Evolutionary conservation across 2,113 vertebrate species (phyloP), one percentile per base, ranked within the genome.

Genomic region (Himantopus leucocephalus): DNA sequence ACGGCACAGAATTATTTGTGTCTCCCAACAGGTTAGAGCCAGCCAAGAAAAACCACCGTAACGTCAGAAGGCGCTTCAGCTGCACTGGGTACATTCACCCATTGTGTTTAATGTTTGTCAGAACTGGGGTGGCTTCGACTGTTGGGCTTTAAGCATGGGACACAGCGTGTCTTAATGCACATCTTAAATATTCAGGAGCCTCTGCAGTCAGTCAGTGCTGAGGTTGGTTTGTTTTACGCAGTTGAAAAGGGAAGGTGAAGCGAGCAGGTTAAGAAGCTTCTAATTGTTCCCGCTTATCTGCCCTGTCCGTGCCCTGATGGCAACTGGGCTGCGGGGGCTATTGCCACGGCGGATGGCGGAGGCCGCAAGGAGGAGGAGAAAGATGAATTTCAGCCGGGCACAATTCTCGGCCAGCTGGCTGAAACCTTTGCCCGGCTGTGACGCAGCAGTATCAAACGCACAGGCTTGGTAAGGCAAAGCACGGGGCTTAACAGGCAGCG

Each of bases 401-500:
- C 34, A 53, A 3, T 8, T 45, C 47, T 45, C 47, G 24, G 45
- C 24, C 1, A 1, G 21, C 53, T 56, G 32, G 32, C 35, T 32
- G 58, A 67, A 72, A 72, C 39, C 23, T 22, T 22, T 37, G 45
- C 12, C 32, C 2, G 1, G 45, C 75, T 60, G 14, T 37, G 39
- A 66, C 0, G 1, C 45, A 43, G 63, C 39, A 32, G 17, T 14
- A 48, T 53, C 19, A 26, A 66, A 84, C 7, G 2, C 2, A 7
- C 26, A 41, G 45, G 50, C 56, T 53, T 4, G n/a, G 50, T 11
- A 55, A 63, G n/a, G 34, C 67, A 58, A 58, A 52, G 48, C 24
- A 30, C 1, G 1, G n/a, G 62, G n/a, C 24, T 85, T 15, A 30
- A 18, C 45, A 8, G 1, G 9, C 32, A 75, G 56, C 3, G 0